Base-by-base conservation (phyloP, 64 coral and sea anemone species). In the Montipora capricornis region DNA sequence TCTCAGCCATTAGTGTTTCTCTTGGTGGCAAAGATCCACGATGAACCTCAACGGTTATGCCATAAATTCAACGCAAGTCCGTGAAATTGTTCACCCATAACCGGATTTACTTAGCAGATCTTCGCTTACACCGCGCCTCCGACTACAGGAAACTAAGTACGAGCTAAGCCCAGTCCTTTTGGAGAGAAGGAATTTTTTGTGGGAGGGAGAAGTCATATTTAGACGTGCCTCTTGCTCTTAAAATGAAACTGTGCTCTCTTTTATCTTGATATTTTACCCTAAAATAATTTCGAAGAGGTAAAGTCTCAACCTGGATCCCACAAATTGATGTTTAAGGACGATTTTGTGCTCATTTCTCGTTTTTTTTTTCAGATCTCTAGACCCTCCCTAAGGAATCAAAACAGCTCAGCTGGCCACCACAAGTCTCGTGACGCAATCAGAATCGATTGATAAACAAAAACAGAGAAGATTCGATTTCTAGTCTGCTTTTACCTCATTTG, bases 381-480 rank as follows among this genome's bases (percentile, higher is more conserved):
- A 8, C 45, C 8, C 8, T n/a, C 66, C 44, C 64, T 22, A 5
- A 44, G 15, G 46, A 7, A 8, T 48, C 20, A 8, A 2, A 10
- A 49, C 8, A 24, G 19, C 16, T 6, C 2, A 11, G 2, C 10
- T 20, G 3, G 44, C 82, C 66, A 61, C 66, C 47, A 71, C 68
- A 0, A 22, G 49, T 84, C 46, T 86, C 66, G 26, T 86, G 82
- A 86, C 82, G 82, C 82, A 86, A 86, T 50, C 82, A 86, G 66
- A 49, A 20, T 68, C 75, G 61, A 84, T 48, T 49, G 60, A 84
- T 49, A 70, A 85, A 44, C 82, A 71, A 71, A 95, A 90, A 37
- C 37, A 37, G 87, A 94, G 77, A 92, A 92, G 22, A n/a, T 74
- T 81, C 47, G 4, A 11, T 22, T 37, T 13, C 85, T 16, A n/a